Conservation (phyloP, 1,140 invertebrate species). For the Zaprionus vittiger region DNA sequence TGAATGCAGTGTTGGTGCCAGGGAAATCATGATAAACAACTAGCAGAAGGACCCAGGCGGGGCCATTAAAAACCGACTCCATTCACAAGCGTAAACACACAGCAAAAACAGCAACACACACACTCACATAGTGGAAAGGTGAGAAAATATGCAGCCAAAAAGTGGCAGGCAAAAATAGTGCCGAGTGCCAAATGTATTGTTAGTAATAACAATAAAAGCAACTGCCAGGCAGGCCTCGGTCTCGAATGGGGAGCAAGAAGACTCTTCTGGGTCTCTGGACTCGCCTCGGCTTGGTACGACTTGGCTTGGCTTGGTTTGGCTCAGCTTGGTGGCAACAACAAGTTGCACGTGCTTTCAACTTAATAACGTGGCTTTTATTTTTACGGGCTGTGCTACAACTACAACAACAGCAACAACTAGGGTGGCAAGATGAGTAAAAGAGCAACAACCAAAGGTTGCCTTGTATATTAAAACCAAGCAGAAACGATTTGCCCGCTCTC, state of each 20-base stretch:
- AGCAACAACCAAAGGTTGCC: slow-evolving; percentile 55
- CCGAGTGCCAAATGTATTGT: slow-evolving; percentile 79
- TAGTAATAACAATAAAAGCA: slow-evolving; percentile 81
- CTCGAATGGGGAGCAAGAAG: slow-evolving; percentile 23
- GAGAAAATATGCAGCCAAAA: slow-evolving; percentile 70
- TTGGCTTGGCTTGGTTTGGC: slow-evolving; percentile 6
- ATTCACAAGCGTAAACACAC: slow-evolving; percentile 31
- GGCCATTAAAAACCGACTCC: slow-evolving; percentile 61
- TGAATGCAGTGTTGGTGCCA: slow-evolving; percentile 60
- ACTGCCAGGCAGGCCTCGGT: slow-evolving; percentile 60
- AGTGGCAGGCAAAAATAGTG: slow-evolving; percentile 75
- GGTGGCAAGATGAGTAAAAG: slow-evolving; percentile 26
- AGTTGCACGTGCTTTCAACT: slow-evolving; percentile 82
- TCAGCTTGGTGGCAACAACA: slow-evolving; percentile 65
- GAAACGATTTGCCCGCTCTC: slow-evolving; percentile 28
- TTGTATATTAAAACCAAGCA: slow-evolving; percentile 59
- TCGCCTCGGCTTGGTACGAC: background rate
- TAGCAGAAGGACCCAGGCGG: slow-evolving; percentile 31
- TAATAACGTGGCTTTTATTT: slow-evolving; percentile 83
- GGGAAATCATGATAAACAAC: slow-evolving; percentile 71
- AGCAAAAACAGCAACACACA: slow-evolving; percentile 7
- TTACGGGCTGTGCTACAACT: slow-evolving; percentile 57
- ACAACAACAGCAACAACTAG: slow-evolving; percentile 31
- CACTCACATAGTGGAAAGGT: slow-evolving; percentile 50
- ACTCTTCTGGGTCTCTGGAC: slow-evolving; percentile 2